Base-by-base conservation (phyloP, 2,113 vertebrate genomes). In the Pedetes capensis region DNA sequence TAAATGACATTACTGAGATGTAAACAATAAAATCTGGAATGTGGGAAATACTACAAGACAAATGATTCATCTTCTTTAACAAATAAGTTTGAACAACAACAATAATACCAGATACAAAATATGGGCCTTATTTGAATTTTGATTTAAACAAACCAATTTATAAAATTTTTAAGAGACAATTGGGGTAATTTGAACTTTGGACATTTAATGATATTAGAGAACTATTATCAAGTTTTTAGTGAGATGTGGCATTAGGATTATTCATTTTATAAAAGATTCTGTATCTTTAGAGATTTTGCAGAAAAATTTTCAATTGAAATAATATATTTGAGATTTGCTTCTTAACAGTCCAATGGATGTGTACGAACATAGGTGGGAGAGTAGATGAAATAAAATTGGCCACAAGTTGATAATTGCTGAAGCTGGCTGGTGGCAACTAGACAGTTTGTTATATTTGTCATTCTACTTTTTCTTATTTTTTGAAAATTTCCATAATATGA, bases 301-400 rank as follows among this genome's bases (percentile, higher is more conserved):
- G 75, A 90, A 83, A 85, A 88, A 88, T 85, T 76, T 95, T 93
- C 64, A 39, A 63, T 71, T 76, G 72, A 85, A 76, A 66, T 88
- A 59, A 34, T 23, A 42, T 53, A 11, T 66, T 72, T 79, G n/a
- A 42, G 2, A 85, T 94, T 64, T 94, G 69, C 27, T 81, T 95
- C 23, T 20, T 34, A 74, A 55, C 42, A 80, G 34, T 57, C 51
- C 14, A 63, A 2, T 69, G 34, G 25, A 22, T 27, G 23, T 18
- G 25, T 80, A 25, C 53, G n/a, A 91, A 75, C 44, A 3, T 59
- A 44, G 11, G 32, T 47, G 25, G 14, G 55, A n/a, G 5, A 22
- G 5, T 17, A 61, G 37, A 42, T 71, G n/a, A 93, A 91, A 55
- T 32, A 44, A 88, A 71, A 85, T 6, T 29, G 78, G 42, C 44